Conservation (phyloP, 2,113 vertebrate genomes). For the Microcebus tavaratra region DNA sequence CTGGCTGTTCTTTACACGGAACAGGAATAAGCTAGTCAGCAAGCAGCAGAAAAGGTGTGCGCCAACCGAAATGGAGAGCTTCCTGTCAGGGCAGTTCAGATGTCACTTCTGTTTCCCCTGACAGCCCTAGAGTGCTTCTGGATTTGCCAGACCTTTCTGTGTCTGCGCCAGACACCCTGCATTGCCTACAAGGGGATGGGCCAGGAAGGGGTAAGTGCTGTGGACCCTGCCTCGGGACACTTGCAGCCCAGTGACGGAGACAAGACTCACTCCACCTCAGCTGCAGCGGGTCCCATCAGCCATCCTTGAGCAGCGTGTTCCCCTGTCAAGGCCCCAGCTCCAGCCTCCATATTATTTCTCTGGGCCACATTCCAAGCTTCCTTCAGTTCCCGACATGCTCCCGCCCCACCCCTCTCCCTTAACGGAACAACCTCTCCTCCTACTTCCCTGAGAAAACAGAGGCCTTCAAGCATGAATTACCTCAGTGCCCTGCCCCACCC, state of each 20-base stretch:
- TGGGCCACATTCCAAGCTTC: slow-evolving; percentile 53
- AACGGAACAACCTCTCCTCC: slow-evolving; percentile 47
- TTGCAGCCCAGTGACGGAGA: not conserved
- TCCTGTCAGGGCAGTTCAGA: not conserved
- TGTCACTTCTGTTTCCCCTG: not conserved
- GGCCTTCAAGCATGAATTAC: slow-evolving; percentile 72
- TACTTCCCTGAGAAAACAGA: slow-evolving; percentile 77
- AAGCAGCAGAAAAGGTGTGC: not conserved
- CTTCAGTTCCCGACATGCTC: slow-evolving; percentile 35
- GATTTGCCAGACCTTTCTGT: not conserved
- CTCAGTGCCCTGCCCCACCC: slow-evolving; percentile 46
- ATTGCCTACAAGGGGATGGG: not conserved
- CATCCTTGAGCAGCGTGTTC: not conserved
- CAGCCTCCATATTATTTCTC: not conserved
- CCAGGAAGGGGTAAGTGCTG: not conserved
- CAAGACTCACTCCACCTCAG: not conserved
- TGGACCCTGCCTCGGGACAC: not conserved
- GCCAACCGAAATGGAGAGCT: not conserved
- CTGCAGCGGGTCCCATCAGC: not conserved
- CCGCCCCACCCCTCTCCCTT: not conserved
- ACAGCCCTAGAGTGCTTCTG: not conserved
- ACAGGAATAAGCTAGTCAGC: not conserved
- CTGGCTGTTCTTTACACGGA: not conserved
- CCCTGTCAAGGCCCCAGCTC: not conserved
- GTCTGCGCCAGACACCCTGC: not conserved